phyloP scores from a whole-genome alignment of 2,113 vertebrate genomes.

The Chloropsis hardwickii region DNA sequence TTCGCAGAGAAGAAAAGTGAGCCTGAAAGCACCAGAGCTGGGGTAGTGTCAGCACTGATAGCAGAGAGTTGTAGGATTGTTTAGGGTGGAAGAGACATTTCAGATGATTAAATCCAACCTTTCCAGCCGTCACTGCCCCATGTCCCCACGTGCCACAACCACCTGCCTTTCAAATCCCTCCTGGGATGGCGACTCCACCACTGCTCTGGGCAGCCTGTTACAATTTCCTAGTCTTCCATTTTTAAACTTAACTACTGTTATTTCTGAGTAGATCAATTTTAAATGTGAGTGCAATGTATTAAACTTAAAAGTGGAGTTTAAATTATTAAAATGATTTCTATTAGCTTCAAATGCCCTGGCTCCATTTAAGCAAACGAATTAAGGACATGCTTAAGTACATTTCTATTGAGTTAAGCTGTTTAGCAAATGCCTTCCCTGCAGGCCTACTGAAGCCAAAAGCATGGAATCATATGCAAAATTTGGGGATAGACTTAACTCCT shows the following conservation, averaged over 20 bases:
- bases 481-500: background rate
- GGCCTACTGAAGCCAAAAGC: background rate
- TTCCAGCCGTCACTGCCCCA: background rate
- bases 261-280: slow-evolving; percentile 15
- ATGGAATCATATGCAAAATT: background rate
- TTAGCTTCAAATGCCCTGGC: background rate
- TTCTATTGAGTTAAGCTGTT: slow-evolving; percentile 23
- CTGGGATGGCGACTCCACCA: background rate
- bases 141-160: background rate
- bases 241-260: background rate
- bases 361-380: slow-evolving; percentile 33
- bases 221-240: background rate
- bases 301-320: slow-evolving; percentile 26
- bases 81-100: background rate
- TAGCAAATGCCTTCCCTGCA: slow-evolving; percentile 14
- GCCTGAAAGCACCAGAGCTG: background rate
- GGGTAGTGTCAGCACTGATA: background rate
- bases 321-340: slow-evolving; percentile 37
- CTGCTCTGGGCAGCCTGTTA: background rate
- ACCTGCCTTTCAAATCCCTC: background rate
- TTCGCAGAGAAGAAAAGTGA: background rate
- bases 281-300: background rate
- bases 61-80: background rate
- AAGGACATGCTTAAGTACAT: slow-evolving; percentile 35
- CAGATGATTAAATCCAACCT: background rate